Evolutionary conservation across 2,888 invertebrate species (phyloP), one percentile per base, ranked within the genome.

Genomic region (Tyria jacobaeae): DNA sequence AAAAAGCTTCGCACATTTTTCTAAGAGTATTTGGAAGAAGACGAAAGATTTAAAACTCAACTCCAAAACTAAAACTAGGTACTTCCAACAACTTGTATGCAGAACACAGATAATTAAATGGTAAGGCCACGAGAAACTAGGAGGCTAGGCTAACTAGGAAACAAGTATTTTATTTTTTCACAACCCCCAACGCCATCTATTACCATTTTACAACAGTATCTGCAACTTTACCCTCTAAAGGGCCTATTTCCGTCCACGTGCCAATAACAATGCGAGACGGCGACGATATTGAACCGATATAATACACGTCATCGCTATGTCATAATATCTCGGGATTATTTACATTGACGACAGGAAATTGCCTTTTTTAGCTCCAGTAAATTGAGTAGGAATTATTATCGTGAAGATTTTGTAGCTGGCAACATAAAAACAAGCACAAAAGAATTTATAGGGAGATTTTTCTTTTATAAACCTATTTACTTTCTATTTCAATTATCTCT

Each of bases 241-340:
- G 87, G 85, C 83, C 78, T 86, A 88, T 91, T 90, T 92, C 92
- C 92, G 89, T 87, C 70, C 92, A 91, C 92, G 92, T 91, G 92
- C 68, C 90, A 80, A 67, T 67, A 79, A 89, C 89, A 89, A 90
- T 87, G 68, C 80, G 84, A 85, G 73, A 84, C 76, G 73, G 76
- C 66, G 71, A 74, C 81, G 86, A 87, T 83, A 86, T 81, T 73
- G 80, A 70, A 70, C 73, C 81, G 80, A 84, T 84, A 89, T 83
- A 82, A 87, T 81, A 77, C 74, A 81, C 80, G 86, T 87, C 88
- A 88, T 88, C 80, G 77, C 68, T 76, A 83, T 85, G 85, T 91
- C 89, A 90, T 90, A 90, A 89, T 88, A 83, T 73, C 76, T 72
- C 81, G 82, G 81, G 82, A 89, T 87, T 90, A 90, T 89, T 89